Evolutionary conservation across 2,888 invertebrate species (phyloP).

Genomic region (Spatulosminthurus flaviceps): DNA sequence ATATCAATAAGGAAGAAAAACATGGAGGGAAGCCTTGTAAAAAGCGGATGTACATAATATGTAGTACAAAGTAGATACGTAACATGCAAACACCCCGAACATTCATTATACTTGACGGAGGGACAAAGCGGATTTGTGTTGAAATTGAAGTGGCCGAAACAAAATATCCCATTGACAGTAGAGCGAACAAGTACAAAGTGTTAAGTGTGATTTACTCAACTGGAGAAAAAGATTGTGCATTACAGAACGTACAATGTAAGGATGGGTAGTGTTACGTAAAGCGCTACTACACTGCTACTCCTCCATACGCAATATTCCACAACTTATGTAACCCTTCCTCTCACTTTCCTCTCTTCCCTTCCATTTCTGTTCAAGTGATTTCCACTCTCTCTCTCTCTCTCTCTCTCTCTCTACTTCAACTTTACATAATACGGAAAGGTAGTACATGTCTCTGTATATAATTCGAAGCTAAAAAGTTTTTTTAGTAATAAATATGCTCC

Average conservation of each 20-base stretch:
- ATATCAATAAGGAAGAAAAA: neutral
- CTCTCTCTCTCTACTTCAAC: too few species aligned
- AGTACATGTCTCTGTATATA: too few species aligned
- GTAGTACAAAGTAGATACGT: too few species aligned
- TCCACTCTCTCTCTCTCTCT: too few species aligned
- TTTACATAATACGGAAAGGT: too few species aligned
- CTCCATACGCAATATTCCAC: too few species aligned
- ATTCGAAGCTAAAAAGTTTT: too few species aligned
- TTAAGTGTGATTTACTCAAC: slow-evolving; percentile 18
- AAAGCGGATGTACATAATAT: slow-evolving; percentile 8
- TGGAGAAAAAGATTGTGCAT: slow-evolving; percentile 14
- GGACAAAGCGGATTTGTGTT: slow-evolving; percentile 18
- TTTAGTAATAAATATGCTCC: too few species aligned
- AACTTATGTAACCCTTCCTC: neutral
- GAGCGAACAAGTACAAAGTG: slow-evolving; percentile 18
- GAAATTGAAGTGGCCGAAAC: slow-evolving; percentile 18
- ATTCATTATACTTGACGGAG: slow-evolving; percentile 12
- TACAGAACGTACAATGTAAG: neutral
- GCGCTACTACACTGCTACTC: too few species aligned
- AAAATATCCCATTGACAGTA: slow-evolving; percentile 18
- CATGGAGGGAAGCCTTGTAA: neutral
- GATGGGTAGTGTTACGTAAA: neutral
- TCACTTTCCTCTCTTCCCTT: neutral
- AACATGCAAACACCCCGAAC: neutral
- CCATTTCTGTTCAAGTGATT: neutral